Base-by-base conservation (phyloP, 2,888 invertebrate genomes). In the Sinotaia quadrata region DNA sequence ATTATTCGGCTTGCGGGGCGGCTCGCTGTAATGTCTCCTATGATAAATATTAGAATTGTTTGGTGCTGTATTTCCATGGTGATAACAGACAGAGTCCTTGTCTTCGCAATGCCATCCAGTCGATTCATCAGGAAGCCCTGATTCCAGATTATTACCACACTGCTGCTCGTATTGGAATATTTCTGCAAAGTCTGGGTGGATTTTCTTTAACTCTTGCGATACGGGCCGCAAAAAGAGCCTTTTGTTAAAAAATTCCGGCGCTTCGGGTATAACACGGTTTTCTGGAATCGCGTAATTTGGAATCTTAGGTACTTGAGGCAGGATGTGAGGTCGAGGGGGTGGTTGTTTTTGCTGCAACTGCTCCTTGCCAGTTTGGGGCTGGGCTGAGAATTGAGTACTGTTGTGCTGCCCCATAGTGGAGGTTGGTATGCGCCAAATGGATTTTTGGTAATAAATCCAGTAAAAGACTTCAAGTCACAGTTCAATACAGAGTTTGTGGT, bases 181-280 rank as follows among this genome's bases (percentile, higher is more conserved):
- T 31, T 82, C 73, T 37, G 78, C 78, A 54, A 73, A 81, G 4
- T 84, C 81, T 0, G 82, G 81, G 60, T 78, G 78, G 60, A 74
- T 74, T 61, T 81, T 80, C 18, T 76, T 74, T 27, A 84, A 73
- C 70, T 82, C 81, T 70, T 79, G 79, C 2, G 84, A 83, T 2
- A 84, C 81, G n/a, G 82, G 81, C 47, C 80, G 67, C 7, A 84
- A 68, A 47, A 77, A 72, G 27, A 62, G 70, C 15, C 70, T 41
- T 24, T 67, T 69, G 34, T 57, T 63, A 51, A 18, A 75, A 3
- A 59, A 37, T 12, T 78, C 75, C 24, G 77, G 47, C 12, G 77
- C 78, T 41, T 68, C 72, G 1, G 82, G 82, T 7, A 84, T 71
- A 24, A 84, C 84, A 24, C 71, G 72, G 65, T 84, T 84, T 57